Evolutionary conservation across 1,140 invertebrate species (phyloP).

Genomic region (Amyelois transitella): DNA sequence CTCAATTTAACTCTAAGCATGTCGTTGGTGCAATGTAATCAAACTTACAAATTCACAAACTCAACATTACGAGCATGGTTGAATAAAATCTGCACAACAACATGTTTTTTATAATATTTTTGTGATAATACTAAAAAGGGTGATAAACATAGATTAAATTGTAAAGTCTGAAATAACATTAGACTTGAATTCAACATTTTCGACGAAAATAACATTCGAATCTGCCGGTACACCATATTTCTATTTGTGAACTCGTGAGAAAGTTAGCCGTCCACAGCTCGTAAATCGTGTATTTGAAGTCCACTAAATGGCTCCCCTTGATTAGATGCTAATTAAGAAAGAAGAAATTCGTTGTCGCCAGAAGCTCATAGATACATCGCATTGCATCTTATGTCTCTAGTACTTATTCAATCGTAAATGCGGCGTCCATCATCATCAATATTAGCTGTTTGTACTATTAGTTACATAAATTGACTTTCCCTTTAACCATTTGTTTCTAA

Average conservation of each 20-base stretch:
- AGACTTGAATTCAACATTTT: no score
- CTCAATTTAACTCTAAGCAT: no score
- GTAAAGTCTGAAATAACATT: no score
- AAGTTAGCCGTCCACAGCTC: conserved; percentile 32
- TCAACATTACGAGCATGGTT: no score
- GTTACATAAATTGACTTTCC: conserved; percentile 66
- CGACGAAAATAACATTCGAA: neutral
- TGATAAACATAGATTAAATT: no score
- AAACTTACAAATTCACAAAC: no score
- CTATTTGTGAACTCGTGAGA: conserved; percentile 39
- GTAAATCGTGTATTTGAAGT: conserved; percentile 50
- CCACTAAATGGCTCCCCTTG: conserved; percentile 59
- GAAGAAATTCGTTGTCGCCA: conserved; percentile 42
- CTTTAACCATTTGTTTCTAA: conserved; percentile 14
- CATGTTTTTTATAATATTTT: no score
- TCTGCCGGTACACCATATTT: neutral
- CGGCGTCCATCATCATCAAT: conserved; percentile 58
- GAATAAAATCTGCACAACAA: no score
- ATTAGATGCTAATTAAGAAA: conserved; percentile 62
- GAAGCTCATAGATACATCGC: conserved; percentile 35
- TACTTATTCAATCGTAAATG: conserved; percentile 4
- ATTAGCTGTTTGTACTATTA: conserved; percentile 51
- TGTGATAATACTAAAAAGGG: no score
- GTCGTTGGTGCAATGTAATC: no score
- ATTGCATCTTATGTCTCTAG: neutral